Evolutionary conservation across 2,888 invertebrate genomes (phyloP), one percentile per base, ranked within the genome.

Genomic region (Lithophane semibrunnea): DNA sequence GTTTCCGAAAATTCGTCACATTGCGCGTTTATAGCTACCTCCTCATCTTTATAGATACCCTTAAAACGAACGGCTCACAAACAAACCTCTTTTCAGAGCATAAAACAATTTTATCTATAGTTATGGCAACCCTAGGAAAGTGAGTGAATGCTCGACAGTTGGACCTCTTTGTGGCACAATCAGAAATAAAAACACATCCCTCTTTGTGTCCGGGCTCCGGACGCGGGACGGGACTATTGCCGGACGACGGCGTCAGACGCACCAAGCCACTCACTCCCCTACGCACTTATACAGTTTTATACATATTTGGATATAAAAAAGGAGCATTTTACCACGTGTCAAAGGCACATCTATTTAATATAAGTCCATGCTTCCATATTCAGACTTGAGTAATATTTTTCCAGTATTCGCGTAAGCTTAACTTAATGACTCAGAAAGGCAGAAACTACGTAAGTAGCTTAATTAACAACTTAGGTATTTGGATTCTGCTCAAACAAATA

Each of bases 141-240:
- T 84, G 89, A 93, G 90, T 92, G 92, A 94, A 92, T 91, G 92
- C 91, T 92, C 93, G 92, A 93, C 93, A 93, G 93, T 93, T 91
- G 92, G 92, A 88, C 91, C 92, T 92, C 93, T 94, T 94, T 94
- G 93, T 93, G 89, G 83, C 86, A 93, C 94, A 93, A 94, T 94
- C 93, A 93, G 93, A 92, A 94, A 94, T 94, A 94, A 95, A 95
- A 95, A 94, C 94, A 93, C 91, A 92, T 93, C 92, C 91, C 92
- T 89, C 92, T 93, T 94, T 94, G 93, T 93, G 90, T 92, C 80
- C 84, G 80, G 66, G 56, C 47, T 58, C 80, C 79, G 81, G 85
- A 81, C 86, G 88, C 80, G 80, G 81, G 85, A 81, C 86, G 88
- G 87, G 88, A 87, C 90, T 91, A 91, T 89, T 90, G 90, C 89